Percentiles rank a stretch among this genome's conserved stretches.
Evolutionary conservation across 2,797 vertebrate species (phyloP).

Genomic region (Macropus fuliginosus): DNA sequence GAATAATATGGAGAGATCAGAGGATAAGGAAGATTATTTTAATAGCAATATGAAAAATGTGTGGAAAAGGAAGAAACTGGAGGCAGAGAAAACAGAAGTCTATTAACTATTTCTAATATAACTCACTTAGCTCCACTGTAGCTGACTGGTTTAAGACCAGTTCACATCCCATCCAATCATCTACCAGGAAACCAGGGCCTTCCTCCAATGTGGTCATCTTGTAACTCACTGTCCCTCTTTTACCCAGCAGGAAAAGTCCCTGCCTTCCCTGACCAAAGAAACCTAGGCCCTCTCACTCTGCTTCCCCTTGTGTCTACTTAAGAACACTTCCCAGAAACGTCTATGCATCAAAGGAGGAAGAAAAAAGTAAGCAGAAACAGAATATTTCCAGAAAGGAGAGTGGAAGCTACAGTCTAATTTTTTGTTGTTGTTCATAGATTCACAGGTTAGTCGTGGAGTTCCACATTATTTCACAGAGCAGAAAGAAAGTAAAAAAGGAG

Average conservation of each 20-base stretch:
- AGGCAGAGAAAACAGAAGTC: background rate
- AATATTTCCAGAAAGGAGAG: background rate
- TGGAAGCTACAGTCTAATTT: background rate
- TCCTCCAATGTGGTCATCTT: background rate
- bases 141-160: background rate
- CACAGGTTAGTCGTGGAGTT: background rate
- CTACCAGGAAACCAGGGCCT: background rate
- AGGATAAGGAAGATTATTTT: constrained; percentile 18
- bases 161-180: background rate
- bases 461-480: background rate
- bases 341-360: background rate
- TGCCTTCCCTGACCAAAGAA: background rate
- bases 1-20: background rate
- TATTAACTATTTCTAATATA: background rate
- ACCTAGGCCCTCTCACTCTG: background rate
- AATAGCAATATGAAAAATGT: background rate
- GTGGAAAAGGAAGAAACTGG: background rate
- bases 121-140: background rate
- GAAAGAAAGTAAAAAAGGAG: background rate
- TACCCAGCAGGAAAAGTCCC: background rate
- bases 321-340: background rate
- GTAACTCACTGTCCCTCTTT: background rate
- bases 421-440: background rate
- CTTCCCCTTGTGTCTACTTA: background rate
- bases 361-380: background rate